A percentile compares a stretch with the other conserved stretches of the same genome.
Conservation (phyloP, 2,113 vertebrate genomes). For the Sebastes fasciatus region DNA sequence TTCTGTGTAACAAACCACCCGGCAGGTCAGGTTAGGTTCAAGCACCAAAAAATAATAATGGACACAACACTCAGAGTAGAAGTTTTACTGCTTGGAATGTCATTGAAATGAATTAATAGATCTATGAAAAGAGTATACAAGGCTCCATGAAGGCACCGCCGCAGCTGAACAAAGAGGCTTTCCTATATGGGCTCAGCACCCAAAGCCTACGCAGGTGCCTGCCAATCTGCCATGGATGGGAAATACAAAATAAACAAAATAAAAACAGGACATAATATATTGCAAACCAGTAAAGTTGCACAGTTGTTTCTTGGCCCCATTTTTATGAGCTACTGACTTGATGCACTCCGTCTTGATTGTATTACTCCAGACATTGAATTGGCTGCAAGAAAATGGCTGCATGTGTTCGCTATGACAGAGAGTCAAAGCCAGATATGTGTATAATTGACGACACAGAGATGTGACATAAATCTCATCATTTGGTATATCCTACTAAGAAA, state of each 20-base stretch:
- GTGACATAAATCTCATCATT: constrained; percentile 8
- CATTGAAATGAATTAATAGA: background rate
- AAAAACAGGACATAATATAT: background rate
- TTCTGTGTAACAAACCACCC: too few relatives aligned
- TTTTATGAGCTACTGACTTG: background rate
- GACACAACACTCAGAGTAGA: background rate
- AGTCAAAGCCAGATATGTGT: background rate
- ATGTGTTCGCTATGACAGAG: background rate
- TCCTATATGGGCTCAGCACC: too few relatives aligned
- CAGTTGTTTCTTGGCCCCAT: background rate
- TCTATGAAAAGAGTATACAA: background rate
- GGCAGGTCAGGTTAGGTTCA: too few relatives aligned
- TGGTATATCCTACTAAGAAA: background rate
- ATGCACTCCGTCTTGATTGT: background rate
- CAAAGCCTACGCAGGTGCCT: background rate
- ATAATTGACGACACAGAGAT: background rate
- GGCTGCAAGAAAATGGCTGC: background rate
- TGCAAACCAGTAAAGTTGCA: background rate
- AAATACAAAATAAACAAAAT: background rate
- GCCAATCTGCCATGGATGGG: background rate
- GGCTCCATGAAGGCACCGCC: too few relatives aligned
- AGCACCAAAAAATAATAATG: too few relatives aligned
- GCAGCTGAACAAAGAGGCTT: background rate
- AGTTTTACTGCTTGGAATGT: background rate
- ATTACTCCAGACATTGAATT: background rate